These are phyloP conservation scores for Spheniscus humboldti DNA, from an alignment of 2,797 vertebrate genomes.

Conservation along the genomic window DNA sequence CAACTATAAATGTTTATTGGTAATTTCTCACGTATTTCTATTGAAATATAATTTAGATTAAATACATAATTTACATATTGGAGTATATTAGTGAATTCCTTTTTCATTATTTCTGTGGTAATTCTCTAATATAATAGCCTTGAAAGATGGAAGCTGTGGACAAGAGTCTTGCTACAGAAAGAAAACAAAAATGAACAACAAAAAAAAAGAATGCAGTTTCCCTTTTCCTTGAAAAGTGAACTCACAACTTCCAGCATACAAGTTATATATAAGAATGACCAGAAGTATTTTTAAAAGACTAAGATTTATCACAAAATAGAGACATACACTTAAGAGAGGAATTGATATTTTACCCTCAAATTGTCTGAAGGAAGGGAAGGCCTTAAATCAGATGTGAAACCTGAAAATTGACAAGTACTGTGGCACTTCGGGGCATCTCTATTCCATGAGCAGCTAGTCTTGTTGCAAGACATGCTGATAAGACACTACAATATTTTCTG, in stretches of 20 bases:
- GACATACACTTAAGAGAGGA: background rate
- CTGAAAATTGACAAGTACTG: background rate
- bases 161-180: background rate
- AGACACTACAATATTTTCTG: background rate
- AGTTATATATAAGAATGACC: background rate
- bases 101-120: background rate
- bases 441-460: background rate
- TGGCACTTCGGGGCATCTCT: background rate
- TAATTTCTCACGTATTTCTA: background rate
- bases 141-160: background rate
- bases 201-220: background rate
- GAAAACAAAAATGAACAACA: background rate
- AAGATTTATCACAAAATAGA: background rate
- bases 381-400: background rate
- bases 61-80: background rate
- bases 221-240: background rate
- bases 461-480: background rate
- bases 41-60: background rate
- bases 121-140: background rate
- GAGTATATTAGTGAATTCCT: background rate
- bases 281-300: background rate
- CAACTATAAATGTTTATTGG: background rate
- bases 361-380: background rate
- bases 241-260: background rate
- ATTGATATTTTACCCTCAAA: background rate